These are phyloP conservation scores for Bungarus multicinctus DNA, from an alignment of 2,113 vertebrate genomes.

Conservation along the genomic window DNA sequence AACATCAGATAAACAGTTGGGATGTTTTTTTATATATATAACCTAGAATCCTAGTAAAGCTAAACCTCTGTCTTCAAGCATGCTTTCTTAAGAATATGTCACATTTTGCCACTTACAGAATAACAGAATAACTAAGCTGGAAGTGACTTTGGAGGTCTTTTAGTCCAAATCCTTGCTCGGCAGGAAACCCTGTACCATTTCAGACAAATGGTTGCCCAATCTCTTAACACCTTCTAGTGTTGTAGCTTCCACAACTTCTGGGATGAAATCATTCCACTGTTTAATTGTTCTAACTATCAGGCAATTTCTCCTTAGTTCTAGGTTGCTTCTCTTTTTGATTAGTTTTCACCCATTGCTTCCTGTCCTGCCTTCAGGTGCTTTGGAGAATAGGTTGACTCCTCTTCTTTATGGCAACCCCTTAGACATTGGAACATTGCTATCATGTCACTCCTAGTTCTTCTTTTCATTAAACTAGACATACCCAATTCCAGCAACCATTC, in stretches of 20 bases:
- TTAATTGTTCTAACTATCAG: neutral
- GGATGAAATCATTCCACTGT: neutral
- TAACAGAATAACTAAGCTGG: neutral
- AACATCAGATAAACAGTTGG: neutral
- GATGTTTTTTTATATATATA: neutral
- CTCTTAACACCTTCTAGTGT: neutral
- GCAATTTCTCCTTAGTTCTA: neutral
- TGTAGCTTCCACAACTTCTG: neutral
- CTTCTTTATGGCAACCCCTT: neutral
- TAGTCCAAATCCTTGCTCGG: neutral
- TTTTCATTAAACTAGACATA: neutral
- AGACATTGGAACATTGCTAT: neutral
- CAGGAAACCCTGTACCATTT: neutral
- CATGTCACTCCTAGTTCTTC: neutral
- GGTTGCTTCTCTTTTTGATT: neutral
- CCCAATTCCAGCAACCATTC: neutral
- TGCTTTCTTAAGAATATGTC: neutral
- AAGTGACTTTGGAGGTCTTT: neutral
- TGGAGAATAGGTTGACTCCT: neutral
- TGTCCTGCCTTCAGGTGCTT: neutral
- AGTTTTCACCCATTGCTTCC: neutral
- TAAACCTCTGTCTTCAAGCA: neutral
- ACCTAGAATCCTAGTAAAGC: neutral
- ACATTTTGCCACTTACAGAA: neutral
- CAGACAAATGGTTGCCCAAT: neutral